phyloP scores from a whole-genome alignment of 2,797 vertebrate species.

The Eulemur mongoz region DNA sequence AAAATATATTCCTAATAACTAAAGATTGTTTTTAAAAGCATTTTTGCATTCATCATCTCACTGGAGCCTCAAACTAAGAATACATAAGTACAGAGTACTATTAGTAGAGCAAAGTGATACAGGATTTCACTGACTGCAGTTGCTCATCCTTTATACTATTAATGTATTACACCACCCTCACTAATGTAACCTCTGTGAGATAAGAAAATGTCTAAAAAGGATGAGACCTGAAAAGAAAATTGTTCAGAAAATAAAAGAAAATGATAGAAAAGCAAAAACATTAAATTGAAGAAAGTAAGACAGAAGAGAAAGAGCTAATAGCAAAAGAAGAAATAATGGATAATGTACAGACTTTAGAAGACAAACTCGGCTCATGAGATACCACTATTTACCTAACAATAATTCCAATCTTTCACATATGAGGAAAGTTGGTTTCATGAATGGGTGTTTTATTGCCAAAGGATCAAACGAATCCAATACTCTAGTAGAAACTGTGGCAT shows the following conservation, averaged over 20 bases:
- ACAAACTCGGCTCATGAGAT: not conserved
- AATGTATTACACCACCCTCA: not conserved
- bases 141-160: no score
- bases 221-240: not conserved
- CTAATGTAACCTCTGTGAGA: not conserved
- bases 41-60: not conserved
- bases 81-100: rapidly evolving
- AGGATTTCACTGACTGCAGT: not conserved
- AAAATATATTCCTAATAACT: not conserved
- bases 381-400: not conserved
- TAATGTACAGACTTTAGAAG: not conserved
- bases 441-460: not conserved
- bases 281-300: not conserved
- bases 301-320: not conserved
- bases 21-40: not conserved
- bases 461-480: not conserved
- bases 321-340: not conserved
- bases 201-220: not conserved
- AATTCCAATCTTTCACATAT: not conserved
- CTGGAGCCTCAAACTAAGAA: not conserved
- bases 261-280: not conserved
- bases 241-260: not conserved
- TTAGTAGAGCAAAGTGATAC: not conserved
- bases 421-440: not conserved
- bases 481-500: not conserved